Evolutionary conservation across 2,113 vertebrate species (phyloP), one percentile per base, ranked within the genome.

Genomic region (Misgurnus anguillicaudatus): DNA sequence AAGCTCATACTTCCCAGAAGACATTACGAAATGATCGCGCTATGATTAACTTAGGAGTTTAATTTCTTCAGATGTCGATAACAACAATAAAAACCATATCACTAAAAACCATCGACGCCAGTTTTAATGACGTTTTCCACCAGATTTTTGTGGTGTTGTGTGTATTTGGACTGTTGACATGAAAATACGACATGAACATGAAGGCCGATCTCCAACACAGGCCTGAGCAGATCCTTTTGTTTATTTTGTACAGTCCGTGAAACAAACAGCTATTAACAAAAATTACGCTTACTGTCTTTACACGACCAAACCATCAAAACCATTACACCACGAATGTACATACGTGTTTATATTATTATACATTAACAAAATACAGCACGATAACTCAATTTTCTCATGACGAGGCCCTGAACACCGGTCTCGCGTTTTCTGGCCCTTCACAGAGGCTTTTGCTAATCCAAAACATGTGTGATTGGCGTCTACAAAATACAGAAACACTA

Each of bases 181-280:
- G 87, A 85, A 90, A 91, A 90, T 91, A 90, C 90, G 90, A 87
- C 88, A 93, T 85, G 90, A 75, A 90, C 87, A 85, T 80, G 80
- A 88, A 85, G 88, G 90, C 91, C 91, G 86, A 87, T 88, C 87
- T 86, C 73, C 2, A 38, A 9, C n/a, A 53, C 42, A 90, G 92
- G 91, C 90, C 91, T 86, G 77, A 80, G 67, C 84, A 87, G 89
- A 90, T 72, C 79, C 55, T 83, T 83, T 72, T 72, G 74, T 77
- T 89, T 89, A 87, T 85, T 90, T 86, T 78, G 57, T 10, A 41
- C 55, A 60, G 65, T 36, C 39, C 67, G 24, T 6, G 42, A 78
- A 60, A 48, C 73, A 21, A 75, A 75, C 73, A 51, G 4, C 7
- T 21, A 13, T 3, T 14, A 38, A 2, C 45, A 4, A 5, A 63